Percentiles rank a stretch among this genome's conserved stretches.
phyloP scores from a whole-genome alignment of 1,140 invertebrate genomes.

The Drosophila trapezifrons region DNA sequence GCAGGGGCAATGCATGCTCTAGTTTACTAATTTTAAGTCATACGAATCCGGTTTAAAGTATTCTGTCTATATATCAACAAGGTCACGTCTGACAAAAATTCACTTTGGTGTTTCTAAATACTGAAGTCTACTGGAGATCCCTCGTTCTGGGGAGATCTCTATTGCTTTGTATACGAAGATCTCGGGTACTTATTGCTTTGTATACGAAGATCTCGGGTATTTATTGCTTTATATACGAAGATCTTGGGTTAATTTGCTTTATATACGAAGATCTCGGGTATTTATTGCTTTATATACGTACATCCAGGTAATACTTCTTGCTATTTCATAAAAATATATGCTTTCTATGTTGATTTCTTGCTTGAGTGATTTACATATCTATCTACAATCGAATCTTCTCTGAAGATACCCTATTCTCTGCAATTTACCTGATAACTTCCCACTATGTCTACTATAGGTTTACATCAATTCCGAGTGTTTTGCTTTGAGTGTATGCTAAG shows the following conservation, averaged over 20 bases:
- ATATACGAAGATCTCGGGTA: slow-evolving; percentile 18
- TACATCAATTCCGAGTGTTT: slow-evolving; percentile 57
- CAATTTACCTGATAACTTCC: slow-evolving; percentile 11
- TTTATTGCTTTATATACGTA: slow-evolving; percentile 39
- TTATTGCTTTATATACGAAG: slow-evolving; percentile 41
- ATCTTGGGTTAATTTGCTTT: slow-evolving; percentile 48
- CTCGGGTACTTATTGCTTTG: slow-evolving; percentile 47
- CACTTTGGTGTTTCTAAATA: slow-evolving; percentile 74
- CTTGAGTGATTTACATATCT: slow-evolving; percentile 12
- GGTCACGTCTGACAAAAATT: slow-evolving; percentile 55
- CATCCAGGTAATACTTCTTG: slow-evolving; percentile 8
- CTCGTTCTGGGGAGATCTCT: neutral
- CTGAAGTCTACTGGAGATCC: slow-evolving; percentile 38
- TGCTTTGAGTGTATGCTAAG: slow-evolving; percentile 28
- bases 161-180: too few relatives aligned
- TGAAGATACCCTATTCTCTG: slow-evolving; percentile 17
- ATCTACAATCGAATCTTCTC: slow-evolving; percentile 31
- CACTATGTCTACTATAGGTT: slow-evolving; percentile 25
- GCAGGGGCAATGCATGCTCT: slow-evolving; percentile 39
- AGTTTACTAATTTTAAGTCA: slow-evolving; percentile 40
- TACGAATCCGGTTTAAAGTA: slow-evolving; percentile 58
- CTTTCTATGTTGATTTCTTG: slow-evolving; percentile 9
- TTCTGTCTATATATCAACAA: slow-evolving; percentile 57
- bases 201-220: slow-evolving; percentile 16
- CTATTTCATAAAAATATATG: slow-evolving; percentile 37